These are phyloP conservation scores for Dyspetes luteomarginatus DNA, from an alignment of 2,888 invertebrate genomes.

Conservation along the genomic window DNA sequence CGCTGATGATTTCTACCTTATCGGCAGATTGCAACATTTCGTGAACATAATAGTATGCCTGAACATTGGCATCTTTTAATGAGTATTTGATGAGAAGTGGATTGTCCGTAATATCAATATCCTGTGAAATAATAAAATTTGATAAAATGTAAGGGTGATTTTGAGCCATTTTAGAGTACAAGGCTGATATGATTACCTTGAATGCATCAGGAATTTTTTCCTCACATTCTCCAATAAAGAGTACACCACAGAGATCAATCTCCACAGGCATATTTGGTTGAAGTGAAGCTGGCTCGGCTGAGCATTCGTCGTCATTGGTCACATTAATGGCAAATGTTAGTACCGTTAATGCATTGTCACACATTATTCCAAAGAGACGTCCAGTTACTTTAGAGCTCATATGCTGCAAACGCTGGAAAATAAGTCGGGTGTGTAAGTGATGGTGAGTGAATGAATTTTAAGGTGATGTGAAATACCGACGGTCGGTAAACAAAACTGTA, in stretches of 20 bases:
- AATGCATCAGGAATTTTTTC: constrained; percentile 86
- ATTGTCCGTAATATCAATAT: constrained; percentile 92
- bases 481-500: no score
- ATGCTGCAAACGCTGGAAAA: constrained; percentile 87
- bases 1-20: constrained; percentile 87
- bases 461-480: no score
- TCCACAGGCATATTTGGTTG: constrained; percentile 90
- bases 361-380: constrained; percentile 90
- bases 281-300: constrained; percentile 83
- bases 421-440: neutral
- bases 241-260: constrained; percentile 90
- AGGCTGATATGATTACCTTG: constrained; percentile 84
- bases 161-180: no score
- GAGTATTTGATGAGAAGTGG: constrained; percentile 88
- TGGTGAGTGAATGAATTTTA: neutral
- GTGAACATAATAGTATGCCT: constrained; percentile 89
- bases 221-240: constrained; percentile 87
- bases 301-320: constrained; percentile 83
- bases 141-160: no score
- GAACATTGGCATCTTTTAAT: constrained; percentile 85
- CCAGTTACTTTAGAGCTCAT: constrained; percentile 87
- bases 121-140: constrained; percentile 79
- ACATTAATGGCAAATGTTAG: constrained; percentile 88
- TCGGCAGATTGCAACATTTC: constrained; percentile 88
- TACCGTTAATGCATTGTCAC: constrained; percentile 88